Conservation (phyloP, 2,797 vertebrate species). For the Falco naumanni region DNA sequence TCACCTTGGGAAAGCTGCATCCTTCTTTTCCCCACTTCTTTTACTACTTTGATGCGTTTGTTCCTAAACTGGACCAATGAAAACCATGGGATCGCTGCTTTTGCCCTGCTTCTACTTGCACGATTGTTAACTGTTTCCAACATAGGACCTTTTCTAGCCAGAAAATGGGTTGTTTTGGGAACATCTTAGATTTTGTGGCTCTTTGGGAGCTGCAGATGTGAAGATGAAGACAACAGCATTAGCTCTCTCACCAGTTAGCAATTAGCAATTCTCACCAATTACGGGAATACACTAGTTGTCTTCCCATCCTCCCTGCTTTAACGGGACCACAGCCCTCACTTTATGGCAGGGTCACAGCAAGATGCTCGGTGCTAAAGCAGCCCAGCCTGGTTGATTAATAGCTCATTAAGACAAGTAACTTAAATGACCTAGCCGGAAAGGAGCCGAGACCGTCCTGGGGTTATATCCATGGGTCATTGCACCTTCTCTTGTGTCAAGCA, state of each 20-base stretch:
- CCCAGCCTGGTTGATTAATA: not conserved
- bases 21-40: not conserved
- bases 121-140: rapidly evolving
- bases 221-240: not conserved
- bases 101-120: not conserved
- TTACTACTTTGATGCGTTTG: rapidly evolving
- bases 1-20: not conserved
- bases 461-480: not conserved
- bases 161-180: not conserved
- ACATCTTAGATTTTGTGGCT: not conserved
- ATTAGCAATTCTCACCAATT: not conserved
- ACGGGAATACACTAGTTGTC: rapidly evolving
- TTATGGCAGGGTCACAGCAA: not conserved
- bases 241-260: too few species aligned
- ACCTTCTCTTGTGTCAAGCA: not conserved
- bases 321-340: not conserved
- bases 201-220: not conserved
- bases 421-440: too few species aligned
- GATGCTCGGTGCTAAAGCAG: not conserved
- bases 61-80: rapidly evolving
- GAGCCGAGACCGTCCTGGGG: not conserved
- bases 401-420: not conserved
- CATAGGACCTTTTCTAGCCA: not conserved
- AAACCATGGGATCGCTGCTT: rapidly evolving
- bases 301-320: not conserved